Evolutionary conservation across 2,888 invertebrate species (phyloP).

Genomic region (Tenthredo livida): DNA sequence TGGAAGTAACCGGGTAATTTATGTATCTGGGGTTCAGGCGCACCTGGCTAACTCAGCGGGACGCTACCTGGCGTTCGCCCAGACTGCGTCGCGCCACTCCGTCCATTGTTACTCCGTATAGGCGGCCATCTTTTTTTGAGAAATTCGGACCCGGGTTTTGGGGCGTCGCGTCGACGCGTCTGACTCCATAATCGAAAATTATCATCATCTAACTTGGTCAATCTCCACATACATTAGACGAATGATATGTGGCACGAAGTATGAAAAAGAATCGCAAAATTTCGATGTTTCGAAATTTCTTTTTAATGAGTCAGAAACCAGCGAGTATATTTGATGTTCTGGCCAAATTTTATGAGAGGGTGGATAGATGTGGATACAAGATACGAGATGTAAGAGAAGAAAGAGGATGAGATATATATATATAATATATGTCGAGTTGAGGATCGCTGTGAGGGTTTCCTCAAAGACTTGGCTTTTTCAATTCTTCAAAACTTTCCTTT

Average conservation of each 20-base stretch:
- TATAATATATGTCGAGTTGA: conserved; percentile 14
- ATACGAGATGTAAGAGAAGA: not conserved
- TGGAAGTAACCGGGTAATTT: conserved; percentile 73
- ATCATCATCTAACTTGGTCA: conserved; percentile 7
- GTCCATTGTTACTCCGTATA: conserved; percentile 52
- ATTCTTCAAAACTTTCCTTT: conserved; percentile 60
- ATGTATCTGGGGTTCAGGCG: conserved; percentile 69
- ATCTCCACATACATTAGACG: not conserved
- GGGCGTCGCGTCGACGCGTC: conserved; percentile 35
- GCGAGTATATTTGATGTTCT: not conserved
- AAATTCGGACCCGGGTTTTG: conserved; percentile 13
- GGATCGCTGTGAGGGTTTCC: conserved; percentile 34
- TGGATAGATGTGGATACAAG: not conserved
- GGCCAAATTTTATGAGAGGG: not conserved
- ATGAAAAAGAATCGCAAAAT: not conserved
- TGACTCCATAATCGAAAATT: not conserved
- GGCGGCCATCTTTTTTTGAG: conserved; percentile 53
- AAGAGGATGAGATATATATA: not conserved
- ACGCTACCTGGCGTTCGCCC: conserved; percentile 68
- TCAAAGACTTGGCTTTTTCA: conserved; percentile 44
- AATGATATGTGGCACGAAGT: not conserved
- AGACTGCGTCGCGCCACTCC: conserved; percentile 74
- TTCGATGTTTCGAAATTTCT: not conserved
- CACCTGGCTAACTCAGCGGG: conserved; percentile 58
- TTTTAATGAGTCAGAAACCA: too few species aligned